phyloP scores from a whole-genome alignment of 2,113 vertebrate genomes.

The Melierax canorus region DNA sequence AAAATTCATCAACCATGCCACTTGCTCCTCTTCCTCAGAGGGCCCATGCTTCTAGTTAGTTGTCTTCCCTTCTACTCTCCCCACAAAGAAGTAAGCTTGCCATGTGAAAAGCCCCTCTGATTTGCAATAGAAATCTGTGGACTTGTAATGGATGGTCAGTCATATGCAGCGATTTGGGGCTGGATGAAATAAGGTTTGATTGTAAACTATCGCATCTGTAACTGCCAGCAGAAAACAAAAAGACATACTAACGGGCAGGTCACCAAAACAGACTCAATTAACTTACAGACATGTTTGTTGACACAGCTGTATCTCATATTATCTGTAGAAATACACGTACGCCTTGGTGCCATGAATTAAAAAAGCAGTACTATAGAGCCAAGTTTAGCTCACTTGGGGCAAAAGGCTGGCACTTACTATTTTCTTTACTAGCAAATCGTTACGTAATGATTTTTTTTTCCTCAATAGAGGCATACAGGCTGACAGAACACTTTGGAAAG shows the following conservation, averaged over 20 bases:
- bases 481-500: background rate
- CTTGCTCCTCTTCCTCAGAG: background rate
- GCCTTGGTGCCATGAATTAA: background rate
- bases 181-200: background rate
- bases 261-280: background rate
- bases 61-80: background rate
- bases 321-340: accelerated
- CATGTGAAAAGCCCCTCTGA: background rate
- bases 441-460: background rate
- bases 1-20: background rate
- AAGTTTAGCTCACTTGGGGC: background rate
- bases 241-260: background rate
- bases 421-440: background rate
- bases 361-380: background rate
- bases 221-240: background rate
- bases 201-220: background rate
- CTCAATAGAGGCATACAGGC: background rate
- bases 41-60: background rate
- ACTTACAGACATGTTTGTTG: background rate
- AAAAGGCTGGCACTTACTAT: background rate
- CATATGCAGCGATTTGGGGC: background rate
- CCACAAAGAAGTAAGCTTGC: background rate
- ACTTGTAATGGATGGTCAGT: background rate
- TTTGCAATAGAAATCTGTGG: accelerated
- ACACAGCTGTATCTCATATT: background rate